A percentile compares a stretch with the other conserved stretches of the same genome.
These are phyloP conservation scores for Cochlearius cochlearius DNA, from an alignment of 2,113 vertebrate species.

Conservation along the genomic window DNA sequence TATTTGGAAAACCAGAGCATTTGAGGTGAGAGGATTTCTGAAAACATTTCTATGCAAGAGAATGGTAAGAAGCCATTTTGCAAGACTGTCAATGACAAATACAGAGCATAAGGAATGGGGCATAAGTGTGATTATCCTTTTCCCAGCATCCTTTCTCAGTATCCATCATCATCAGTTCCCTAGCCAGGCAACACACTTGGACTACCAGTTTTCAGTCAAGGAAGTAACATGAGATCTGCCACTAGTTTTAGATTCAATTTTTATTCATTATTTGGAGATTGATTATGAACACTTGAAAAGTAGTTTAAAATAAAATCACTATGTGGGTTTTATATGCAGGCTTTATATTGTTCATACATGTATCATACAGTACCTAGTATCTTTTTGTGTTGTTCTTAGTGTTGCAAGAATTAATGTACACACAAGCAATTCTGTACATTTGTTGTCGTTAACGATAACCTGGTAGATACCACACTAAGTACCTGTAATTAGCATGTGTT, in stretches of 20 bases:
- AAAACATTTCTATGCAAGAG: not conserved
- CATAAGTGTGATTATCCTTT: not conserved
- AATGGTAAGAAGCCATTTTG: not conserved
- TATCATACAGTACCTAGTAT: no score
- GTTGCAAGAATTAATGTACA: not conserved
- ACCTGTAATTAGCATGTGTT: not conserved
- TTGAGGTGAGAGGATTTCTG: constrained; percentile 8
- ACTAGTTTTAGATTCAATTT: not conserved
- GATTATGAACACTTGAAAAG: not conserved
- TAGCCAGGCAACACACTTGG: not conserved
- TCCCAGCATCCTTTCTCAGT: not conserved
- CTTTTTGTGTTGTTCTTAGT: not conserved
- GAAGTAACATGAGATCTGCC: not conserved
- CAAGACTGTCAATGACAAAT: not conserved
- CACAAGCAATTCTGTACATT: not conserved
- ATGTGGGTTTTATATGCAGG: not conserved
- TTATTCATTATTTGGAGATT: not conserved
- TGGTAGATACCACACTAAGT: not conserved
- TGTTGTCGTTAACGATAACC: not conserved
- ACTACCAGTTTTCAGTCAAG: not conserved
- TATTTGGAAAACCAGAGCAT: constrained; percentile 21
- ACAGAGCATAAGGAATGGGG: not conserved
- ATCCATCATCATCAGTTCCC: not conserved
- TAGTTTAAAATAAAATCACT: not conserved
- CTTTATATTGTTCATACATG: not conserved